Percentiles rank a stretch among this genome's conserved stretches.
Conservation (phyloP, 2,888 invertebrate species). For the Ephialtes manifestator region DNA sequence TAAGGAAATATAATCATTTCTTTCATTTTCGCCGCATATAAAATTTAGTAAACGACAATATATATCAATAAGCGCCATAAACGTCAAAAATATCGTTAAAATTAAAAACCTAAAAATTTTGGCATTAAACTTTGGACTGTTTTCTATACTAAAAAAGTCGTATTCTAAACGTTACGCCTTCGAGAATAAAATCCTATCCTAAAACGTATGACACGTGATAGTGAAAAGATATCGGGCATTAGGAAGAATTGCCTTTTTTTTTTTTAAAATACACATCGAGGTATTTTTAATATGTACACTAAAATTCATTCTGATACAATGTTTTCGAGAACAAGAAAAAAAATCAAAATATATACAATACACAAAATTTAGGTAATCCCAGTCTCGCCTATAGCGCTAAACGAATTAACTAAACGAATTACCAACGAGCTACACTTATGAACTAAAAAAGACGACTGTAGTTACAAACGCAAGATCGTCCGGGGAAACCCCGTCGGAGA, state of each 20-base stretch:
- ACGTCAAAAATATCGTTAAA: background rate
- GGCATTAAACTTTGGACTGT: background rate
- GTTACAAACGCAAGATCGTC: background rate
- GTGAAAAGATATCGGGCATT: constrained; percentile 4
- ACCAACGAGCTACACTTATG: background rate
- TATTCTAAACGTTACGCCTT: background rate
- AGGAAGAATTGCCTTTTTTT: constrained; percentile 9
- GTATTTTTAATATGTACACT: background rate
- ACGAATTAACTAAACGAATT: constrained; percentile 1
- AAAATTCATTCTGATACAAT: constrained; percentile 6
- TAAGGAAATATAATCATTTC: background rate
- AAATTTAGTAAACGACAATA: background rate
- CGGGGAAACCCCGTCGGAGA: constrained; percentile 49
- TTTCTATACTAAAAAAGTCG: background rate
- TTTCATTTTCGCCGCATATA: background rate
- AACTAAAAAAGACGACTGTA: background rate
- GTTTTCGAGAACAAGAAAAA: constrained; percentile 4
- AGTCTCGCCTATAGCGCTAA: constrained; percentile 21
- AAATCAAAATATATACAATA: constrained; percentile 1
- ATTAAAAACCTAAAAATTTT: background rate
- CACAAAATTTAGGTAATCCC: constrained; percentile 3
- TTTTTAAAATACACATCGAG: constrained; percentile 1
- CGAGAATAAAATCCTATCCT: background rate
- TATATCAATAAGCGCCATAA: background rate
- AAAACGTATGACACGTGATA: background rate